Percentiles rank a stretch among this genome's conserved stretches.
Evolutionary conservation across 2,113 vertebrate species (phyloP).

Genomic region (Percina caprodes): DNA sequence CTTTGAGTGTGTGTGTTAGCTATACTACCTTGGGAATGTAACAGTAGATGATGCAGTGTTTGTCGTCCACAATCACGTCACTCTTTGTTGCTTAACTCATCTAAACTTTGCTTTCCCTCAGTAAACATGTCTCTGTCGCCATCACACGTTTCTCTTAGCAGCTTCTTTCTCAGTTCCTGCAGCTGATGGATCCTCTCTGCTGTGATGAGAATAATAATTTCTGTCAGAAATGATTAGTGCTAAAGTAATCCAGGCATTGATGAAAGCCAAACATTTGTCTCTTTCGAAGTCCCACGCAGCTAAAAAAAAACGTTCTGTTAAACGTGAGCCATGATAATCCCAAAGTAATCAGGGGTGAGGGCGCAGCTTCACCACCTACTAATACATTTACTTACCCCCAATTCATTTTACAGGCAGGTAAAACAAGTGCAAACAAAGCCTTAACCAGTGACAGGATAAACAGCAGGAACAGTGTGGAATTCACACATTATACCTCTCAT

Average conservation of each 20-base stretch:
- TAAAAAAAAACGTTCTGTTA: not conserved
- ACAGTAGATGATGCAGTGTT: slow-evolving; percentile 53
- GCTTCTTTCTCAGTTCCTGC: slow-evolving; percentile 25
- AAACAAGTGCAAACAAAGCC: not conserved
- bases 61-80: slow-evolving; percentile 60
- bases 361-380: fast-evolving
- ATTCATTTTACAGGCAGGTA: not conserved
- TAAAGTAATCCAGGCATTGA: fast-evolving
- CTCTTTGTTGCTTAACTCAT: not conserved
- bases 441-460: not conserved
- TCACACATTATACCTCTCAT: slow-evolving; percentile 1
- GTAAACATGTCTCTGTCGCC: not conserved
- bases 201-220: not conserved
- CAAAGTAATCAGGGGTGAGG: slow-evolving; percentile 13
- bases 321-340: not conserved
- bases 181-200: not conserved
- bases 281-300: not conserved
- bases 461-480: not conserved
- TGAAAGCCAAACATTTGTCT: not conserved
- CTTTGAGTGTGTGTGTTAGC: not conserved
- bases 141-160: slow-evolving; percentile 11
- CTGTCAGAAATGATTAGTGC: not conserved
- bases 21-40: slow-evolving; percentile 55
- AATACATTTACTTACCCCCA: not conserved
- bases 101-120: not conserved